Base-by-base conservation (phyloP, 2,888 invertebrate genomes). In the Axea sp. region DNA sequence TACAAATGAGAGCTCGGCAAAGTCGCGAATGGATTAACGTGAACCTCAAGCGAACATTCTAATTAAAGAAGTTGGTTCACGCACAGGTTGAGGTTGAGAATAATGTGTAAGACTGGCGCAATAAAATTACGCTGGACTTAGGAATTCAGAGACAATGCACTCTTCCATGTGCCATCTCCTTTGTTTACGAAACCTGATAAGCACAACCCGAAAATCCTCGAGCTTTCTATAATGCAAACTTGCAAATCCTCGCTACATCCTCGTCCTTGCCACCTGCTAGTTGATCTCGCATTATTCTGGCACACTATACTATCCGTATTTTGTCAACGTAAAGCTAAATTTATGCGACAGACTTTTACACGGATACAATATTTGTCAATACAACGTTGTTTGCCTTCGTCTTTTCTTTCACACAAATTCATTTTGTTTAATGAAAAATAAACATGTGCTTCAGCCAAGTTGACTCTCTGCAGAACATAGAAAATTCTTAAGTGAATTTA, bases 101-200 rank as follows among this genome's bases (percentile, higher is more conserved):
- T 59, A 67, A 75, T 69, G 57, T 60, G 51, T 14, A 49, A 39
- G 22, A 28, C 62, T 17, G 39, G 37, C 17, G 49, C 45, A 72
- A 65, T 62, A 57, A 73, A 72, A 75, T 75, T 68, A 72, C 62
- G 47, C 43, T 41, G 72, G 59, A 75, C 59, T 75, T 68, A 43
- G 64, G 62, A 53, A 60, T 55, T 59, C 30, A 22, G 53, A 68
- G 57, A 75, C 71, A 75, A 75, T 67, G 57, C 64, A 64, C 49
- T 47, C 43, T 26, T 51, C 47, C 49, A 31, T 47, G 55, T 41
- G 47, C 41, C 30, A 22, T 49, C 60, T 71, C 62, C 59, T 72
- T 75, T 75, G 75, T 75, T 71, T 67, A 51, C 69, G 37, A 24
- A 75, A 60, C 60, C 60, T 67, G 71, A 75, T 75, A 71, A 71